A percentile compares a stretch with the other conserved stretches of the same genome.
phyloP scores from a whole-genome alignment of 2,888 invertebrate genomes.

The Thumatha senex region DNA sequence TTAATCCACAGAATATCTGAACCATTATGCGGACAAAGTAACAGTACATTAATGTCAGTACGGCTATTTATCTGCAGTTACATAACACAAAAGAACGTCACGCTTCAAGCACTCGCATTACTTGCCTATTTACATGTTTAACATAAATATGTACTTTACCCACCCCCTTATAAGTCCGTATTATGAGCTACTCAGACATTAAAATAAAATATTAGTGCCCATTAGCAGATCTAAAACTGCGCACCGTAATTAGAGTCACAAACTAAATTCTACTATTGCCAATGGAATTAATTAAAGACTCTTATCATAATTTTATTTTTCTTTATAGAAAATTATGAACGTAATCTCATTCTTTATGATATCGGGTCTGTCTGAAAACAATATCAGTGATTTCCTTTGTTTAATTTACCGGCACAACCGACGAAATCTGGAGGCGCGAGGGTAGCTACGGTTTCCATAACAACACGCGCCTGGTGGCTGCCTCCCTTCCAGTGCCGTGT shows the following conservation, averaged over 20 bases:
- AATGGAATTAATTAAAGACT: neutral
- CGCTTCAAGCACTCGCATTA: constrained; percentile 7
- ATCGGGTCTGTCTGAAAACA: constrained; percentile 47
- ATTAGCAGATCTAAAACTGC: constrained; percentile 17
- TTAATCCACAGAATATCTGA: no score
- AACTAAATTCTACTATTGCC: neutral
- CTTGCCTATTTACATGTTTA: constrained; percentile 12
- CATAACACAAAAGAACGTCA: constrained; percentile 22
- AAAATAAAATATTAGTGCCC: constrained; percentile 17
- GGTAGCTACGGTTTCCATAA: constrained; percentile 80
- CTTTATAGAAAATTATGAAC: constrained; percentile 4
- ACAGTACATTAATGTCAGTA: constrained; percentile 10
- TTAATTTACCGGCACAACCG: constrained; percentile 78
- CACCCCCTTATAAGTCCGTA: constrained; percentile 6
- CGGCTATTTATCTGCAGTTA: constrained; percentile 24
- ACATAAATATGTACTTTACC: constrained; percentile 11
- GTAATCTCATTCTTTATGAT: constrained; percentile 26
- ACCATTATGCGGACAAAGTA: constrained; percentile 12
- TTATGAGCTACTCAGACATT: constrained; percentile 12
- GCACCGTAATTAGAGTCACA: neutral
- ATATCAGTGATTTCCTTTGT: constrained; percentile 74
- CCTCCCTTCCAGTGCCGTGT: constrained; percentile 43
- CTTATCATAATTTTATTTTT: neutral
- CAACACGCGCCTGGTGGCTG: constrained; percentile 73
- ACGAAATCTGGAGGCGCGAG: constrained; percentile 78